Evolutionary conservation across 2,113 vertebrate species (phyloP).

Genomic region (Excalfactoria chinensis): DNA sequence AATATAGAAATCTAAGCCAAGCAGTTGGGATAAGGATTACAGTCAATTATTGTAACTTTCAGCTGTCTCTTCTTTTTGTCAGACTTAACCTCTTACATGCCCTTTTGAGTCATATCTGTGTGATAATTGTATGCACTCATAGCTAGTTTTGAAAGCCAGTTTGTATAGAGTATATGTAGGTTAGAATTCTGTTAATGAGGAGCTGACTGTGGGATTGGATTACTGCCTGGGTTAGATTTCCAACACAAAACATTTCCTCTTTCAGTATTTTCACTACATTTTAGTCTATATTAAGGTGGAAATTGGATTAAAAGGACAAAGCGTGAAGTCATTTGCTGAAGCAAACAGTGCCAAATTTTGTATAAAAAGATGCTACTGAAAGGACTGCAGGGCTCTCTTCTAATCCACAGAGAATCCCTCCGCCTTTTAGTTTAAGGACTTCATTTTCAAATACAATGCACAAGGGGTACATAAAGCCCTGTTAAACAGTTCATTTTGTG

Average conservation of each 20-base stretch:
- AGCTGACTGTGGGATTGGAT: constrained; percentile 33
- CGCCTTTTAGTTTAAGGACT: constrained; percentile 51
- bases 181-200: constrained; percentile 24
- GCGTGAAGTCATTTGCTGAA: constrained; percentile 54
- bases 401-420: constrained; percentile 46
- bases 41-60: constrained; percentile 14
- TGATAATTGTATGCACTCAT: background rate
- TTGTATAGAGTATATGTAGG: background rate
- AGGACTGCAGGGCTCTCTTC: background rate
- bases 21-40: background rate
- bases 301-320: constrained; percentile 68
- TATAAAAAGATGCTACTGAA: constrained; percentile 48
- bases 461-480: constrained; percentile 61
- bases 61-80: background rate
- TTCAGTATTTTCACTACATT: constrained; percentile 40
- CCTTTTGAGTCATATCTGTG: background rate
- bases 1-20: background rate
- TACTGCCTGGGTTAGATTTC: constrained; percentile 28
- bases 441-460: constrained; percentile 51
- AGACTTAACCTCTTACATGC: background rate
- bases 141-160: background rate
- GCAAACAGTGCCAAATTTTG: constrained; percentile 58
- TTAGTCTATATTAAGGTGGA: constrained; percentile 50
- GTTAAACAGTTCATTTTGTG: constrained; percentile 60
- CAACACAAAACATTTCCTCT: constrained; percentile 31